Percentiles rank a stretch among this genome's conserved stretches.
Conservation (phyloP, 2,888 invertebrate species). For the Gastrophysa polygoni region DNA sequence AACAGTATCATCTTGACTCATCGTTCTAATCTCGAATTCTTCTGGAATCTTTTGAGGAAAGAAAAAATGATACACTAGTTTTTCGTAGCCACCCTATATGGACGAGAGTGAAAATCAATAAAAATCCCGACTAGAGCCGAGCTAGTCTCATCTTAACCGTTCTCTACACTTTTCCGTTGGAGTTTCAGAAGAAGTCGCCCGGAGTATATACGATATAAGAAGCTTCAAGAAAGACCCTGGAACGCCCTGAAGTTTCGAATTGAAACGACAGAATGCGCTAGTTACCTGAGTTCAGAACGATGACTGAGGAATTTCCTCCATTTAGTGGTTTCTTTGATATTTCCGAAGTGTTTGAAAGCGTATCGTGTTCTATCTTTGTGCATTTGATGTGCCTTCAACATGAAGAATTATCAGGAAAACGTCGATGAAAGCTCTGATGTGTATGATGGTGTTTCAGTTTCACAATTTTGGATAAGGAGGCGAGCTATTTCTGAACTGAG, state of each 20-base stretch:
- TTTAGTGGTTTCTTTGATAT: slow-evolving; percentile 58
- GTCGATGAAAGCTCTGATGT: slow-evolving; percentile 19
- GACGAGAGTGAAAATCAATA: slow-evolving; percentile 34
- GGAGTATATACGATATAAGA: slow-evolving; percentile 17
- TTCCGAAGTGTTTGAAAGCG: slow-evolving; percentile 46
- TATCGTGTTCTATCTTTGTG: slow-evolving; percentile 48
- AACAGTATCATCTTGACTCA: too few relatives aligned
- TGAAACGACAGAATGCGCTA: slow-evolving; percentile 50
- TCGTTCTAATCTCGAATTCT: too few relatives aligned
- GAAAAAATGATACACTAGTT: too few relatives aligned
- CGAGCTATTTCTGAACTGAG: slow-evolving; percentile 3
- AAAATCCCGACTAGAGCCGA: slow-evolving; percentile 44
- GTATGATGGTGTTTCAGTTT: slow-evolving; percentile 26
- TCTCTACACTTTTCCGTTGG: slow-evolving; percentile 47
- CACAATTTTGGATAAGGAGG: slow-evolving; percentile 23
- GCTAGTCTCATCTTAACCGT: slow-evolving; percentile 33
- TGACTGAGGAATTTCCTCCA: slow-evolving; percentile 41
- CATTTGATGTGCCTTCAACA: slow-evolving; percentile 37
- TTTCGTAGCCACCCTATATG: too few relatives aligned
- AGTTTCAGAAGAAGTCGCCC: slow-evolving; percentile 46
- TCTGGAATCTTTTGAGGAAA: too few relatives aligned
- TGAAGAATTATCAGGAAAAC: slow-evolving; percentile 19
- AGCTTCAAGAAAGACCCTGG: slow-evolving; percentile 39
- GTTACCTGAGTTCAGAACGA: slow-evolving; percentile 25
- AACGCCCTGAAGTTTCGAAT: slow-evolving; percentile 40